Evolutionary conservation across 2,888 invertebrate genomes (phyloP), one percentile per base, ranked within the genome.

Genomic region (Netelia melanura): DNA sequence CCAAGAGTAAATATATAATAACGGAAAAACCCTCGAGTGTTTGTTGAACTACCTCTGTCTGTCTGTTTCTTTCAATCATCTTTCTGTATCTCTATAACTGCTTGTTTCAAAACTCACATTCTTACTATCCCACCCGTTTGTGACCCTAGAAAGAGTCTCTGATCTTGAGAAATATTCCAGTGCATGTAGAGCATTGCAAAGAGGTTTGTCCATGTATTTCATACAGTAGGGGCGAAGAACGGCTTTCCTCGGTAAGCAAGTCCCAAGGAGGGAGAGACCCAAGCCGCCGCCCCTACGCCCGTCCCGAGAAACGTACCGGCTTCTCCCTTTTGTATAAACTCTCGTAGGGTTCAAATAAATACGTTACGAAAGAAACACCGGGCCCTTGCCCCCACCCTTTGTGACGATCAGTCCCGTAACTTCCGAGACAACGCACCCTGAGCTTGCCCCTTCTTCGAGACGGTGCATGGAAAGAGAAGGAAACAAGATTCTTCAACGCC

Each of bases 321-420:
- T 79, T 70, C 23, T 90, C 90, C 89, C 90, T 92, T 93, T 92
- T 92, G 91, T 92, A 90, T 91, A 91, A 79, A 80, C 89, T 90
- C 90, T 86, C 89, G 86, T 90, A 90, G 90, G 91, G 92, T 92
- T 93, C 92, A 90, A 92, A 93, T 93, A 93, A 93, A 92, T 93
- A 93, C 93, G 93, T 93, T 93, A 91, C 89, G 91, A 92, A 89
- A 90, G 90, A 92, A 93, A 91, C 93, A 93, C 90, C 91, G 91
- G 92, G 92, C 92, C 91, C 91, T 90, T 90, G 90, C 90, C 89
- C 64, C 81, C 81, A 38, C 71, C 67, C 1, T 43, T 64, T 54
- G 67, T 75, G 14, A 56, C 65, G 72, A 74, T 68, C 86, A 84
- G 83, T 68, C 78, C 71, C 77, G 82, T 86, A 43, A 70, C 30